Conservation (phyloP, 2,888 invertebrate genomes). For the Perithous albicinctus region DNA sequence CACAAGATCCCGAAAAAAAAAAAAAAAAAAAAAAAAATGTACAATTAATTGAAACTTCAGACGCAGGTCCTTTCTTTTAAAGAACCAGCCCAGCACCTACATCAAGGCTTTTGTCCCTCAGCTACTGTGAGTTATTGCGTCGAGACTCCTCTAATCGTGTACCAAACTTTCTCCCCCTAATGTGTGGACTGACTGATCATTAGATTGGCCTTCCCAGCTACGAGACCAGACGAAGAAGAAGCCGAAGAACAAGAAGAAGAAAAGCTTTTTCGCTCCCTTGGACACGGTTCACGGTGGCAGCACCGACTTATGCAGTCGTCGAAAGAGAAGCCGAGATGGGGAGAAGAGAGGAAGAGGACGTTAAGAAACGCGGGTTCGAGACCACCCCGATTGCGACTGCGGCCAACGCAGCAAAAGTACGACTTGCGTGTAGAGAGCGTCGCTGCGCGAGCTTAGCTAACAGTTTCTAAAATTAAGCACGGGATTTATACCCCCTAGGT, state of each 20-base stretch:
- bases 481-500: conserved; percentile 77
- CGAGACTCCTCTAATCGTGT: conserved; percentile 26
- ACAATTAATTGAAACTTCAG: not conserved
- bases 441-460: conserved; percentile 55
- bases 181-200: conserved; percentile 16
- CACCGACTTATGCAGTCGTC: conserved; percentile 47
- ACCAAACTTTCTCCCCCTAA: not conserved
- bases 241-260: conserved; percentile 11
- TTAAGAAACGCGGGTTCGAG: not conserved
- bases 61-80: not conserved
- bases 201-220: conserved; percentile 25
- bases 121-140: conserved; percentile 13
- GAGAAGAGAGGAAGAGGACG: conserved; percentile 12
- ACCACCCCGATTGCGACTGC: conserved; percentile 59
- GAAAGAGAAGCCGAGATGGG: too few relatives aligned
- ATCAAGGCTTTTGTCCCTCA: not conserved
- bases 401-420: conserved; percentile 43
- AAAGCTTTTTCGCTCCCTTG: conserved; percentile 46
- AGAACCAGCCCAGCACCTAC: not conserved
- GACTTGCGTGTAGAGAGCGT: conserved; percentile 17
- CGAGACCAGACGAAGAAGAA: conserved; percentile 4
- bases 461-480: conserved; percentile 80
- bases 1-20: not conserved
- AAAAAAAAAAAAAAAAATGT: too few relatives aligned
- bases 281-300: conserved; percentile 49